phyloP scores from a whole-genome alignment of 1,140 invertebrate genomes.

The Drosophila kurseongensis region DNA sequence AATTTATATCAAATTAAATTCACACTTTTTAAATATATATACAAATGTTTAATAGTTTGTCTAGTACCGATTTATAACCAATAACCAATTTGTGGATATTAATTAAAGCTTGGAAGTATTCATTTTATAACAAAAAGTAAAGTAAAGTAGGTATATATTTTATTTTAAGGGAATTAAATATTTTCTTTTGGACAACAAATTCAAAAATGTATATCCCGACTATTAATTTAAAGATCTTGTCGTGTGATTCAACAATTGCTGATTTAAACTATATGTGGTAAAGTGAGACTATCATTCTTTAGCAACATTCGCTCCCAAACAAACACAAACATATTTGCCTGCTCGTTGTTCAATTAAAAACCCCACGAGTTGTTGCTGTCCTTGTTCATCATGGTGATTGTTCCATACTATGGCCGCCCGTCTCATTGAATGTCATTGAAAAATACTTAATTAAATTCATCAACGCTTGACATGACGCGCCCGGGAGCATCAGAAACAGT shows the following conservation, averaged over 20 bases:
- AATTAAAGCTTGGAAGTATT: too few species aligned
- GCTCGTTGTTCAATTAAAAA: slow-evolving; percentile 72
- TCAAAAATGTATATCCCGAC: too few species aligned
- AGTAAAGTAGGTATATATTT: too few species aligned
- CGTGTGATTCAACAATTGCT: neutral
- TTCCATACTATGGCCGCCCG: neutral
- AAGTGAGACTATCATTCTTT: neutral
- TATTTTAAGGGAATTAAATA: too few species aligned
- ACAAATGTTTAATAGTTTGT: neutral
- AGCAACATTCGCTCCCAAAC: neutral
- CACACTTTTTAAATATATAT: neutral
- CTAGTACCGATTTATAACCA: too few species aligned
- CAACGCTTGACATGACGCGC: slow-evolving; percentile 75
- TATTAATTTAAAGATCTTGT: neutral
- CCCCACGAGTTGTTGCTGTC: slow-evolving; percentile 31
- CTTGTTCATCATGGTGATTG: slow-evolving; percentile 12
- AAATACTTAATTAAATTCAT: slow-evolving; percentile 83
- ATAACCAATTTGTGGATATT: too few species aligned
- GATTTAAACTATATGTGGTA: slow-evolving; percentile 4
- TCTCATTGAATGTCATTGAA: slow-evolving; percentile 73
- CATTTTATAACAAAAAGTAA: too few species aligned
- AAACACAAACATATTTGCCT: slow-evolving; percentile 5
- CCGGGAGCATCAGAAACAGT: slow-evolving; percentile 12
- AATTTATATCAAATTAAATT: neutral
- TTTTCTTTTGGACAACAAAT: too few species aligned